Evolutionary conservation across 2,113 vertebrate species (phyloP), one percentile per base, ranked within the genome.

Genomic region (Erythrocercus mccallii): DNA sequence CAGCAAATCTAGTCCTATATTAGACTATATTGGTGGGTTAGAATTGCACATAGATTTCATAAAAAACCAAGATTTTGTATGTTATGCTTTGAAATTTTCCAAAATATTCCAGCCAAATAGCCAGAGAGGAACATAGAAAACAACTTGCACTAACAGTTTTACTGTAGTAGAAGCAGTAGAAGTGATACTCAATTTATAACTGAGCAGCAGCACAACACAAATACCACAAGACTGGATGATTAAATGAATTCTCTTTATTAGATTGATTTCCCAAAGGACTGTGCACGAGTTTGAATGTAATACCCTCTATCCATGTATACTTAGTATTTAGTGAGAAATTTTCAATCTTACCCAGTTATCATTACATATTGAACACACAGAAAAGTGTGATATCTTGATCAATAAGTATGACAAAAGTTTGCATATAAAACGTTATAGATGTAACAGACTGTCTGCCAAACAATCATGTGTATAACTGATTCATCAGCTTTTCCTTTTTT

Each of bases 361-460:
- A 65, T 65, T 88, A 66, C 42, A 35, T 83, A 80, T 17, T 80
- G 56, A 94, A 74, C 44, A 71, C 47, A 66, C 4, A 60, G 44
- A 86, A 87, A 35, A 62, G 20, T 48, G 20, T 77, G 37, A 47
- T 60, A 30, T 3, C 2, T 33, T 88, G 38, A 66, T 86, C 47
- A 92, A 60, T n/a, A 84, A 22, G 14, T 81, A 94, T 69, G 65
- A 53, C 64, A 90, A 80, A 97, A 71, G 40, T 92, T 94, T 80
- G 19, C 10, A 9, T 60, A 57, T 51, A 84, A 73, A 69, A 48
- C 47, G 8, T 44, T 94, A 18, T 57, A 37, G 35, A 62, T 71
- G 7, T 15, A 57, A 12, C 51, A 66, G 48, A 44, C 4, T 61
- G 45, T 88, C 53, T 80, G 48, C 20, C 35, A 91, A 72, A 81